Evolutionary conservation across 2,888 invertebrate genomes (phyloP).

Genomic region (Conops quadrifasciatus): DNA sequence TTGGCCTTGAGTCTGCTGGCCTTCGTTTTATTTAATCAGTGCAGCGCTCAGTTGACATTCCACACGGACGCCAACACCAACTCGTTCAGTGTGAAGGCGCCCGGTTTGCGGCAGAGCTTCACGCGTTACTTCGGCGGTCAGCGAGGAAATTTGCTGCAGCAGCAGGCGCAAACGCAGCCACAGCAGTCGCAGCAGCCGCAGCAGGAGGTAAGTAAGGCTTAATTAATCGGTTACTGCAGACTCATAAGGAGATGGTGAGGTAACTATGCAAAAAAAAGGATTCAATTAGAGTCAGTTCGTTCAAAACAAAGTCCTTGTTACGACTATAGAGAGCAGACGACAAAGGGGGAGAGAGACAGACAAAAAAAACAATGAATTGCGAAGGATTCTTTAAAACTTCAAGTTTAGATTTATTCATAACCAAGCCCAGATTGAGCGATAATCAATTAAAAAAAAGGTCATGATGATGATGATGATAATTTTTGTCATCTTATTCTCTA

Average conservation of each 20-base stretch:
- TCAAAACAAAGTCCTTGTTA: too few species aligned
- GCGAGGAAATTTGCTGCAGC: constrained; percentile 43
- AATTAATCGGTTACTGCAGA: constrained; percentile 1
- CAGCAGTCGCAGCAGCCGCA: constrained; percentile 39
- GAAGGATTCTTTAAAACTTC: too few species aligned
- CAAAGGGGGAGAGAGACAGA: not conserved
- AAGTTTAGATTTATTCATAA: too few species aligned
- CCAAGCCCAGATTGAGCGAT: constrained; percentile 34
- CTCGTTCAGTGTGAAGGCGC: constrained; percentile 62
- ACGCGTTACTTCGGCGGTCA: constrained; percentile 61
- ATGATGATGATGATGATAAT: too few species aligned
- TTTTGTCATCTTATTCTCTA: too few species aligned
- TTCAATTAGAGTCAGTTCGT: too few species aligned
- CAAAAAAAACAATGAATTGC: too few species aligned
- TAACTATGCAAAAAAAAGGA: too few species aligned
- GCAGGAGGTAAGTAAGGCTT: constrained; percentile 13
- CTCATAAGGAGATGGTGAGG: not conserved
- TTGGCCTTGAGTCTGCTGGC: constrained; percentile 42
- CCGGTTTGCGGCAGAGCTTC: constrained; percentile 61
- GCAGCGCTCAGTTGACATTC: constrained; percentile 57
- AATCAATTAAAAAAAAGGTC: constrained; percentile 8
- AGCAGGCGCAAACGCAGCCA: constrained; percentile 44
- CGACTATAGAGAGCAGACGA: not conserved
- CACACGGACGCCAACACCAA: constrained; percentile 62
- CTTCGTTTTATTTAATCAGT: constrained; percentile 40